Evolutionary conservation across 1,140 invertebrate species (phyloP), one percentile per base, ranked within the genome.

Genomic region (Drosophila nigrodunni): DNA sequence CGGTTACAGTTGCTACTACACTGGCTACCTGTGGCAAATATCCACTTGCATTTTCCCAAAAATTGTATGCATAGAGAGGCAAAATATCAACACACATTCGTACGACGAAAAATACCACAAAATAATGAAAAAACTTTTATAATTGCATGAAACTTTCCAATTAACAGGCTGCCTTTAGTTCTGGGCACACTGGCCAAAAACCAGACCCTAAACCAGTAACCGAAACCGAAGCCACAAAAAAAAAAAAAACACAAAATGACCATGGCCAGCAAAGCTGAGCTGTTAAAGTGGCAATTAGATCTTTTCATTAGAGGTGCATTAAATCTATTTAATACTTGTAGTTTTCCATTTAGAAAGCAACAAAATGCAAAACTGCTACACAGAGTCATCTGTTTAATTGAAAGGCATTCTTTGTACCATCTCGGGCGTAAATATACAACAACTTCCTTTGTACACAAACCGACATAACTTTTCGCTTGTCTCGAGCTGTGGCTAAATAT

Each of bases 81-180:
- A 87, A 87, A 85, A 85, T 82, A 86, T 78, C 82, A 85, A 76
- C 80, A 69, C 67, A 59, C 30, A 46, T 30, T 30, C 25, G 25
- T 30, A 43, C 59, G 18, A 60, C 47, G 35, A 87, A 83, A 73
- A 87, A 82, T 68, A 41, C 80, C 72, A 74, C 77, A 74, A 69
- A 89, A 88, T 88, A 88, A 88, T 88, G 83, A 88, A 88, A 89
- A 88, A 88, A 89, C 69, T 88, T 88, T 87, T 88, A 89, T 88
- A 88, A 88, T 88, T 88, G 83, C 83, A 88, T 89, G 69, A 80
- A 88, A 88, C 83, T 88, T 88, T 88, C 83, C 83, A 88, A 88
- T 88, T 88, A 88, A 88, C 83, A 88, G 76, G 83, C 83, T 82
- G 83, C 82, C 83, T 82, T 77, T 80, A 83, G 80, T 57, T 82